Base-by-base conservation (phyloP, 2,888 invertebrate genomes). In the Lepidocyrtoides sp. region DNA sequence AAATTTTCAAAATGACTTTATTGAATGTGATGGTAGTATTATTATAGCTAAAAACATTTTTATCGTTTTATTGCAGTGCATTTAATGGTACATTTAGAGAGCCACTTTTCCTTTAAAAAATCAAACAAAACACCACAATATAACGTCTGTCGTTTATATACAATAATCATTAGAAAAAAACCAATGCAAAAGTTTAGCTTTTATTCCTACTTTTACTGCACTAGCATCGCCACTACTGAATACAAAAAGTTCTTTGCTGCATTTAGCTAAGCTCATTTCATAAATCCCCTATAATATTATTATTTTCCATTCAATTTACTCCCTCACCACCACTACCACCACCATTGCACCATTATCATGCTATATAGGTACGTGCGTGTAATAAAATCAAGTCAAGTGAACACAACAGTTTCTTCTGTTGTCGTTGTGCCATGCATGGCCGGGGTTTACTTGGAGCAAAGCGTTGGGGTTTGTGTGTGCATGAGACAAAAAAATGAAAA, bases 331-430 rank as follows among this genome's bases (percentile, higher is more conserved):
- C 4, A 3, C 23, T 23, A n/a, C n/a, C n/a, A n/a, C n/a, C 12
- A 3, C 17, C 4, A 2, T 29, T n/a, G 12, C n/a, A 63, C n/a
- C 8, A 12, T 63, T 12, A 26, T 26, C n/a, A n/a, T n/a, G n/a
- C n/a, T n/a, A n/a, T n/a, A n/a, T 4, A 2, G 29, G 3, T 57
- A 57, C 66, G 20, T 69, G 69, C 69, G 41, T 69, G 41, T 41
- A 36, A 69, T 69, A 69, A 69, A 69, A 69, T 69, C 69, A 69
- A 69, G 69, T 69, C 69, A 69, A 69, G 41, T 69, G 69, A 3
- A 10, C 29, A 29, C 63, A 29, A 26, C 63, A 54, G 32, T 7
- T 32, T 4, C 2, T 26, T 3, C n/a, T n/a, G 14, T n/a, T n/a
- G 14, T n/a, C 32, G 29, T 32, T 32, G 32, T n/a, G n/a, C n/a